Base-by-base conservation (phyloP, 2,113 vertebrate genomes). In the Anolis sagrei region DNA sequence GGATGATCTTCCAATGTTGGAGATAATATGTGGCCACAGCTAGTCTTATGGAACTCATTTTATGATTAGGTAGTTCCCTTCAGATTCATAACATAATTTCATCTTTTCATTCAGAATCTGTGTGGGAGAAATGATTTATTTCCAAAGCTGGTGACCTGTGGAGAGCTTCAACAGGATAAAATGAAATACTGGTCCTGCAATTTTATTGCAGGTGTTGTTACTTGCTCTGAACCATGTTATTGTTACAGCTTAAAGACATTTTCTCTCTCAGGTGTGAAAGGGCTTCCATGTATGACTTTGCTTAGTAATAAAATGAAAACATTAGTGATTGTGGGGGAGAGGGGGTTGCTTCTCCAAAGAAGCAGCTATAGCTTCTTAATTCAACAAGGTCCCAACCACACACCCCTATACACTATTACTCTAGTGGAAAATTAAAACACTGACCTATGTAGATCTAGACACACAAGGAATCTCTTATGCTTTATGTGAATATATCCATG, bases 141-240 rank as follows among this genome's bases (percentile, higher is more conserved):
- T 77, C 49, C 68, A 83, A 21, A 92, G 81, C 90, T 85, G 81
- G 39, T 68, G 25, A 84, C 82, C 61, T 84, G 74, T 89, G 36
- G 70, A 91, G 44, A 82, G 0, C 0, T 4, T 39, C 44, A 79
- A 89, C 23, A 86, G 83, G 86, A 69, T 66, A 76, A 88, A 92
- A 66, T 0, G 78, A 90, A 81, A 66, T 85, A 49, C 0, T 32
- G 48, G 11, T 58, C 69, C 79, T 29, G 76, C 68, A 91, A 51
- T 32, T 44, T 5, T 91, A 76, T 86, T 92, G 76, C 81, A 91
- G 81, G 80, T 91, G 85, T 88, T 87, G 34, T 58, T 48, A 83
- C 3, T 64, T 29, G 44, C 77, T 64, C 39, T 34, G 32, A 89
- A 89, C 34, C 32, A 39, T 70, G 84, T 87, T 87, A 84, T 74